phyloP scores from a whole-genome alignment of 2,888 invertebrate genomes.

The Marasmarcha lunaedactyla region DNA sequence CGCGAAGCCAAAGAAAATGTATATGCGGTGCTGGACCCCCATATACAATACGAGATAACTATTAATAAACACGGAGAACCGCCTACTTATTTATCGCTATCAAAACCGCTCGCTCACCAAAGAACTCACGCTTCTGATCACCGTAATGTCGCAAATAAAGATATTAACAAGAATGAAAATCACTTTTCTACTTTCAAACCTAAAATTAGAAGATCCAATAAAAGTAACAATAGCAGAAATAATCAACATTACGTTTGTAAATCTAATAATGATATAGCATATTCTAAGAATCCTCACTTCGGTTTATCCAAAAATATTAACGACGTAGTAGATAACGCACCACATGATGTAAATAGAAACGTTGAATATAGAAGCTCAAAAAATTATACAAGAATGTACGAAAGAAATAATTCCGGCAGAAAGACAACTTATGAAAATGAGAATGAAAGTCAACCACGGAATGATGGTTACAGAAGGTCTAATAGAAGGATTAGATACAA shows the following conservation, averaged over 20 bases:
- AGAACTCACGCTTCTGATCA: conserved; percentile 56
- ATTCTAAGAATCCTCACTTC: conserved; percentile 49
- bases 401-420: conserved; percentile 38
- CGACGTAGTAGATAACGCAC: conserved; percentile 18
- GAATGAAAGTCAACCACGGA: conserved; percentile 7
- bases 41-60: conserved; percentile 67
- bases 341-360: conserved; percentile 23
- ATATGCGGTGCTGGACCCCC: conserved; percentile 66
- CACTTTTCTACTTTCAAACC: conserved; percentile 43
- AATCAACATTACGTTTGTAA: conserved; percentile 28
- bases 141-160: conserved; percentile 32
- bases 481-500: conserved; percentile 26
- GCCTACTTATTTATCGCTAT: conserved; percentile 63
- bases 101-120: conserved; percentile 64
- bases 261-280: conserved; percentile 53
- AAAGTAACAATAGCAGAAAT: conserved; percentile 25
- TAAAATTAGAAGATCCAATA: conserved; percentile 40
- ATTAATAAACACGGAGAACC: conserved; percentile 66
- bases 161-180: conserved; percentile 35
- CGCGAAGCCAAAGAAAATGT: conserved; percentile 69
- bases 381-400: conserved; percentile 36
- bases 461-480: conserved; percentile 29
- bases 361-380: conserved; percentile 34
- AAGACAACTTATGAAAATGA: neutral
- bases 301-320: conserved; percentile 26